Base-by-base conservation (phyloP, 1,140 invertebrate genomes). In the Argopecten irradians region DNA sequence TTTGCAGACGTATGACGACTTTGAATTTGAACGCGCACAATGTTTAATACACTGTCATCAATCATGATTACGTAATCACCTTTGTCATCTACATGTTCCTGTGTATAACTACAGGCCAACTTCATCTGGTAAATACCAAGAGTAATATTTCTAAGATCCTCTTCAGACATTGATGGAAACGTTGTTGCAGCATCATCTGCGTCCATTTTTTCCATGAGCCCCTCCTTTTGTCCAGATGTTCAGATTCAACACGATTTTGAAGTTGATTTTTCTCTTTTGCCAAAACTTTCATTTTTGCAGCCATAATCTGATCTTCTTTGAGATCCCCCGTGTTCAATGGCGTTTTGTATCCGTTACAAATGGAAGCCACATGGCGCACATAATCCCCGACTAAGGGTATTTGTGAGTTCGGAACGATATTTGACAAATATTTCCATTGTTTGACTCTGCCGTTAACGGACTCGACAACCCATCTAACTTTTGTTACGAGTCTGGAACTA, bases 401-500 rank as follows among this genome's bases (percentile, higher is more conserved):
- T 34, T 88, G 89, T 35, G 89, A 83, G 41, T 90, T 90, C 5
- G 89, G 84, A 2, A 90, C 84, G 34, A 89, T 46, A 83, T 89
- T 89, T n/a, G 43, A 39, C 19, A 87, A 83, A 33, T 83, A 90
- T n/a, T 39, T 55, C 86, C 89, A 90, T 34, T 36, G 86, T 55
- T 90, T 88, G 35, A 86, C 34, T 43, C 89, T 19, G 2, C 84
- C 86, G 71, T 86, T 90, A 11, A 55, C 86, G 28, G 86, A 87
- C 41, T 90, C 89, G 34, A 87, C 84, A 13, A 90, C 87, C 86
- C 89, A 88, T 41, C 89, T 39, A 13, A 88, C 84, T 90, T 90
- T 90, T 8, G 87, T 90, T 0, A 88, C 87, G 11, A 90, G 33
- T 39, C 87, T 55, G 2, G 82, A 85, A 13, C 55, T 39, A 83